phyloP scores from a whole-genome alignment of 2,113 vertebrate species.

The Isichthys henryi region DNA sequence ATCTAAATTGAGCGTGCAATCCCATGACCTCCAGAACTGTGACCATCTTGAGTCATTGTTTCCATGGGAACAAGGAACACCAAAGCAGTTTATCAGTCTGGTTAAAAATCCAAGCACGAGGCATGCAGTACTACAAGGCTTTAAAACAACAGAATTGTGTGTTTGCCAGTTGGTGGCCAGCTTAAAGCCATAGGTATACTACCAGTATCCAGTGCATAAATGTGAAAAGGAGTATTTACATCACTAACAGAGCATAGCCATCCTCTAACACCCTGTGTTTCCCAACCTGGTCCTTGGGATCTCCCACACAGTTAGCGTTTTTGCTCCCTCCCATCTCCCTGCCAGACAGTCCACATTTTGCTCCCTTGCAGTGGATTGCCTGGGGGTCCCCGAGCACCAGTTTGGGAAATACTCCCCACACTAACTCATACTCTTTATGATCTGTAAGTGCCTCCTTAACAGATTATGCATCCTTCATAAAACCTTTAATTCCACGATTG shows the following conservation, averaged over 20 bases:
- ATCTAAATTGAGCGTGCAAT: background rate
- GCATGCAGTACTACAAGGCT: background rate
- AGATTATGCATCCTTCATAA: background rate
- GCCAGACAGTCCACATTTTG: no score
- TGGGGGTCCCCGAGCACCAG: background rate
- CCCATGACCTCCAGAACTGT: background rate
- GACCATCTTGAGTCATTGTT: background rate
- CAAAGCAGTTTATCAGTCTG: background rate
- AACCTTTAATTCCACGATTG: background rate
- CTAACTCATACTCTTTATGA: background rate
- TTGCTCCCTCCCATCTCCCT: no score
- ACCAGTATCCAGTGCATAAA: background rate
- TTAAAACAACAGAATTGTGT: background rate
- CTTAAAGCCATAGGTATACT: background rate
- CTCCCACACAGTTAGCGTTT: background rate
- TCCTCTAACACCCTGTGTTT: background rate
- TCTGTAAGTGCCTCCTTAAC: background rate
- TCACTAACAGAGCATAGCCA: background rate
- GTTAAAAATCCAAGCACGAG: background rate
- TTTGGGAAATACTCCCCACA: background rate
- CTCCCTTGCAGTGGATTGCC: background rate
- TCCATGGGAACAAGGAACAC: background rate
- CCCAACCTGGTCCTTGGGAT: background rate
- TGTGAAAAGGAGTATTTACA: background rate
- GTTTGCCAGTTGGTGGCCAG: background rate